Evolutionary conservation across 1,140 invertebrate species (phyloP), one percentile per base, ranked within the genome.

Genomic region (Sarcophaga bullata): DNA sequence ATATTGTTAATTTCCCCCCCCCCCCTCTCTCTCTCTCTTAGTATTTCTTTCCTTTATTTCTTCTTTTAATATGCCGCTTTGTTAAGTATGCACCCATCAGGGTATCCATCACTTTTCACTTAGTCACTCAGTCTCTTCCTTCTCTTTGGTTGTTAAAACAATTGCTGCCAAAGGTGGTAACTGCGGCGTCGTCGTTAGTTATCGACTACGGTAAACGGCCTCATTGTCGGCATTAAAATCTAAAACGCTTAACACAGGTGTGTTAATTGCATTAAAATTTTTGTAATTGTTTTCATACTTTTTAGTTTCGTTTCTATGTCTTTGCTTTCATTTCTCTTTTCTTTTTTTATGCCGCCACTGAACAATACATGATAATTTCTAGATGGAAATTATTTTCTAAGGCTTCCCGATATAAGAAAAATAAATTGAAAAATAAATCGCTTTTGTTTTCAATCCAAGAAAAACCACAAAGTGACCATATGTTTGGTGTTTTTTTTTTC

Each of bases 181-280:
- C 6, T 13, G 8, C 6, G 10, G 10, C 1, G 50, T 10, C 13
- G 54, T 7, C 54, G 54, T 15, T 13, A 37, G 25, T 37, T 1
- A 37, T 4, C 4, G 4, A 1, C 1, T 37, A 37, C 25, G 25
- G 25, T 37, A 37, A 37, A 37, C 8, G 13, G 13, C 8, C 8
- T 10, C 13, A n/a, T 7, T n/a, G 54, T n/a, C 54, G 15, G 54
- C 15, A 58, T 6, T 58, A 58, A 58, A 58, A 54, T 13, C 13
- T n/a, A n/a, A 58, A 58, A 58, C 54, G 54, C 54, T 58, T 58
- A 37, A 50, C 78, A 54, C n/a, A 19, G 78, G 50, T 54, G 78
- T 50, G 76, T 80, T 80, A 80, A 80, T 80, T 80, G 76, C 76
- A 80, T 80, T 80, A 80, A 80, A 80, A 80, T 80, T 15, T 80